phyloP scores from a whole-genome alignment of 2,113 vertebrate species.

The Ciconia stormi region DNA sequence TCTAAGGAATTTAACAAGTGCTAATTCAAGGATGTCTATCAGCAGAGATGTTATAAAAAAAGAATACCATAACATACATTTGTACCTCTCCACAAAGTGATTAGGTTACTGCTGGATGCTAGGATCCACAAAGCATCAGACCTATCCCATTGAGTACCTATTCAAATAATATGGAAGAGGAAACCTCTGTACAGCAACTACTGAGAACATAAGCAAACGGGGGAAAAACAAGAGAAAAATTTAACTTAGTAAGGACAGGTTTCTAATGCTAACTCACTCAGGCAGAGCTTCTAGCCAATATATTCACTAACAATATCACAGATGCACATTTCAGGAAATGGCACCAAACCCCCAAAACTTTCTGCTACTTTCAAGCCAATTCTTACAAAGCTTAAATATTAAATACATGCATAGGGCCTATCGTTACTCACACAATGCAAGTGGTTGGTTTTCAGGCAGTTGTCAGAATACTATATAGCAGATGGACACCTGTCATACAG shows the following conservation, averaged over 20 bases:
- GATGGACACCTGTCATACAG: neutral
- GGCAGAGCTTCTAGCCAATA: neutral
- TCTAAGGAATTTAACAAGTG: neutral
- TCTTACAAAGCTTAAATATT: neutral
- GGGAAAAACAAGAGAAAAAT: neutral
- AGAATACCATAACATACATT: neutral
- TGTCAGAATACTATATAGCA: neutral
- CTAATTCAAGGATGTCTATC: neutral
- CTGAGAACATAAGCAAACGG: neutral
- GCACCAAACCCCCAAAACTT: neutral
- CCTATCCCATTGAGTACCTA: neutral
- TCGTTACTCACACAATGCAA: neutral
- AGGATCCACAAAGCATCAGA: neutral
- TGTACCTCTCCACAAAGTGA: neutral
- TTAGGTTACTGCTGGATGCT: neutral
- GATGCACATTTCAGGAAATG: neutral
- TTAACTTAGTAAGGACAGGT: neutral
- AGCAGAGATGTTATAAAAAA: neutral
- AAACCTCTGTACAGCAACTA: neutral
- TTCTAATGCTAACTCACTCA: neutral
- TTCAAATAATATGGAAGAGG: neutral
- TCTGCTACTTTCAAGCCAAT: neutral
- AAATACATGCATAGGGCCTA: neutral
- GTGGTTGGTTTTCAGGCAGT: neutral
- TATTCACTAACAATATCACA: neutral